Conservation (phyloP, 53 echinoderm and acorn worm genomes). For the Henricia sp. region DNA sequence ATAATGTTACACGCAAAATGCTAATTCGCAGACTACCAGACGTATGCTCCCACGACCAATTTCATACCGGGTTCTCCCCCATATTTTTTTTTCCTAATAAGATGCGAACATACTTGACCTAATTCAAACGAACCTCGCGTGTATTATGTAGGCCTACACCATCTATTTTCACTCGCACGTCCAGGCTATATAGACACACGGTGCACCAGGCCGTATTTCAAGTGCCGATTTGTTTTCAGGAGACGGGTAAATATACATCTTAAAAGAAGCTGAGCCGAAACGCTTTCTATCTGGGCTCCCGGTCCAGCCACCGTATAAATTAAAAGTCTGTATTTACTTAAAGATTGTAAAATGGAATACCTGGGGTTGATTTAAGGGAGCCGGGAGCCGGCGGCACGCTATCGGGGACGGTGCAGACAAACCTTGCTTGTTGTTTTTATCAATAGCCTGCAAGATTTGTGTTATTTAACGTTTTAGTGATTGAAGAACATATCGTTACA, state of each 20-base stretch:
- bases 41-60: no score
- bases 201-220: constrained; percentile 4
- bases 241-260: constrained; percentile 37
- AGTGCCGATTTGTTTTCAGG: constrained; percentile 11
- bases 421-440: no score
- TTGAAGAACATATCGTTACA: no score
- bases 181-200: background rate
- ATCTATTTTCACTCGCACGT: background rate
- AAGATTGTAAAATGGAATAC: constrained; percentile 31
- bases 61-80: no score
- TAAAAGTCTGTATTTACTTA: constrained; percentile 38
- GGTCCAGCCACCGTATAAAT: constrained; percentile 35
- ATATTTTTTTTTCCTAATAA: background rate
- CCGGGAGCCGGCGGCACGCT: background rate
- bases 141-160: background rate
- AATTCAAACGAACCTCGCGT: constrained; percentile 21
- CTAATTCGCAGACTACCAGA: no score
- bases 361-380: constrained; percentile 34
- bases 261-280: background rate
- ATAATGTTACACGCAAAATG: no score
- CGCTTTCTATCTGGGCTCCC: background rate
- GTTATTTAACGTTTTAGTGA: no score
- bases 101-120: background rate
- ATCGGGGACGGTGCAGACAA: no score
- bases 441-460: no score